These are phyloP conservation scores for Nasonovia ribisnigri DNA, from an alignment of 2,888 invertebrate genomes.

Conservation along the genomic window DNA sequence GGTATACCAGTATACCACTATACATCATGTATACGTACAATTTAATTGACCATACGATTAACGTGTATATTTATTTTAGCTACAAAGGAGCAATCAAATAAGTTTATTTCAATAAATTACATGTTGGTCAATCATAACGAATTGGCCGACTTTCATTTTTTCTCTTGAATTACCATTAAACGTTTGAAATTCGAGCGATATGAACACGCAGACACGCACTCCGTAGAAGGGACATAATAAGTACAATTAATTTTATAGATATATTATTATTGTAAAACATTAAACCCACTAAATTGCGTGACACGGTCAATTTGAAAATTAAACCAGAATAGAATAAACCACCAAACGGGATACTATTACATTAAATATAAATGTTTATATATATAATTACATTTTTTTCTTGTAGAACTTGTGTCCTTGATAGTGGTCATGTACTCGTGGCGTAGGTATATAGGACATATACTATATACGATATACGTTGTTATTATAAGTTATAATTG, in stretches of 20 bases:
- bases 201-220: not conserved
- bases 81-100: slow-evolving; percentile 15
- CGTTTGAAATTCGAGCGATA: slow-evolving; percentile 2
- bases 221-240: not conserved
- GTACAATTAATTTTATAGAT: slow-evolving; percentile 25
- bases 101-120: slow-evolving; percentile 41
- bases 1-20: not conserved
- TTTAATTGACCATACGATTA: slow-evolving; percentile 35
- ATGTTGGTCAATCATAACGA: slow-evolving; percentile 22
- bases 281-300: slow-evolving; percentile 6
- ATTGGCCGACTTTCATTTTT: slow-evolving; percentile 49
- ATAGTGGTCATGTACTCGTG: not conserved
- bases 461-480: not conserved
- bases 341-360: slow-evolving; percentile 12
- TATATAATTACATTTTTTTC: not conserved
- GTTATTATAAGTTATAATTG: not conserved
- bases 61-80: not conserved
- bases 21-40: not conserved
- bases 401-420: not conserved
- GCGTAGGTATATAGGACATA: not conserved
- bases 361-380: not conserved
- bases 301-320: not conserved
- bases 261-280: slow-evolving; percentile 7
- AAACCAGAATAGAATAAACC: slow-evolving; percentile 13
- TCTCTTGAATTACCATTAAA: not conserved